Evolutionary conservation across 2,797 vertebrate species (phyloP), one percentile per base, ranked within the genome.

Genomic region (Onychomys torridus): DNA sequence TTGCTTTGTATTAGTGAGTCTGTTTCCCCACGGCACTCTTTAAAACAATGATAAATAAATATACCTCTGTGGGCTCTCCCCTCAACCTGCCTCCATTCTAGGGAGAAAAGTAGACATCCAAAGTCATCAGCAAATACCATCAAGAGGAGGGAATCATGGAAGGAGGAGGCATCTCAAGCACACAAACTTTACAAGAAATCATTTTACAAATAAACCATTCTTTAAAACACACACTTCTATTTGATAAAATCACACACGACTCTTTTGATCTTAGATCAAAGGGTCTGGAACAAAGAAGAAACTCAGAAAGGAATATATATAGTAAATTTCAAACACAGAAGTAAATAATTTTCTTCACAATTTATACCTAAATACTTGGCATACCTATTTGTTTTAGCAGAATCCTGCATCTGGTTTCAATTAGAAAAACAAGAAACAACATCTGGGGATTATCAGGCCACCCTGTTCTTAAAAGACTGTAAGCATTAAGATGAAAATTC

Each of bases 391-490:
- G 57, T 88, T 89, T 43, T 93, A 96, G 78, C 49, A 93, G 55
- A 23, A 92, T 43, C 2, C 75, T 6, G 21, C 73, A 94, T 96
- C 92, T 96, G 77, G 40, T 93, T 96, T 96, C 94, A 96, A 97
- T 96, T 97, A 96, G 81, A 93, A 95, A 96, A 94, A 32, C n/a
- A 94, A 85, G 82, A 94, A 97, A 97, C 95, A 96, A 77, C 91
- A 96, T 96, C 65, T 93, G 94, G 81, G 94, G 67, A 94, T 43
- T 11, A 93, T 87, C 43, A 90, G 67, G 16, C 81, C 81, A 92
- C 55, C 2, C 43, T 94, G 55, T 59, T 95, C 52, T 92, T 59
- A 46, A 93, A 97, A 90, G 55, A 93, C 79, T 93, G 90, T 73
- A 89, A 96, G 94, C n/a, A 90, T 90, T 96, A 93, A 90, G 40